Evolutionary conservation across 2,888 invertebrate species (phyloP).

Genomic region (Drosophila acutilabella): DNA sequence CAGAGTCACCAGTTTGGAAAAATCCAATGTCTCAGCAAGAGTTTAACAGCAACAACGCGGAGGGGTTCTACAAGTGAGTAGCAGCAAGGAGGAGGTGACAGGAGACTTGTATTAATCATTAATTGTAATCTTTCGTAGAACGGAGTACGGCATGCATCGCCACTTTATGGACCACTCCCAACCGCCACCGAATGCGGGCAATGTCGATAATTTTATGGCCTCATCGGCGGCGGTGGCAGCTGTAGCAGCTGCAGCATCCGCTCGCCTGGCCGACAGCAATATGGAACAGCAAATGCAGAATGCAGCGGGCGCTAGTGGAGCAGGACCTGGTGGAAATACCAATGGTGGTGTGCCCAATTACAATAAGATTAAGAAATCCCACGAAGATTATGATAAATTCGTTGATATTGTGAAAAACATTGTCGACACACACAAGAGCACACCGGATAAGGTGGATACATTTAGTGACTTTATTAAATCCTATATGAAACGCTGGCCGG

Average conservation of each 20-base stretch:
- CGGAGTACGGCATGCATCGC: slow-evolving; percentile 84
- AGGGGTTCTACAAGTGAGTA: slow-evolving; percentile 83
- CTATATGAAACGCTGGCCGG: slow-evolving; percentile 84
- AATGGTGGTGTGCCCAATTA: slow-evolving; percentile 81
- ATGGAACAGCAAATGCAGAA: slow-evolving; percentile 83
- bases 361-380: slow-evolving; percentile 78
- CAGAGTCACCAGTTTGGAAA: slow-evolving; percentile 85
- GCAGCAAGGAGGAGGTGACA: not conserved
- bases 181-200: slow-evolving; percentile 80
- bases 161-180: slow-evolving; percentile 84
- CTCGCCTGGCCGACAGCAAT: slow-evolving; percentile 82
- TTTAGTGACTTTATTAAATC: slow-evolving; percentile 84
- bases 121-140: slow-evolving; percentile 57
- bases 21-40: slow-evolving; percentile 85
- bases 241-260: slow-evolving; percentile 80
- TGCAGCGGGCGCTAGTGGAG: slow-evolving; percentile 71
- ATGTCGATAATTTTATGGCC: slow-evolving; percentile 84
- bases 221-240: slow-evolving; percentile 84
- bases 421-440: slow-evolving; percentile 83
- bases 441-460: slow-evolving; percentile 83
- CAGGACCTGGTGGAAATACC: slow-evolving; percentile 74
- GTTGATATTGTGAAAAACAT: slow-evolving; percentile 85
- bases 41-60: slow-evolving; percentile 84
- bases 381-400: slow-evolving; percentile 84
- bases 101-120: not conserved